These are phyloP conservation scores for Nerophis ophidion DNA, from an alignment of 2,113 vertebrate genomes.

Conservation along the genomic window DNA sequence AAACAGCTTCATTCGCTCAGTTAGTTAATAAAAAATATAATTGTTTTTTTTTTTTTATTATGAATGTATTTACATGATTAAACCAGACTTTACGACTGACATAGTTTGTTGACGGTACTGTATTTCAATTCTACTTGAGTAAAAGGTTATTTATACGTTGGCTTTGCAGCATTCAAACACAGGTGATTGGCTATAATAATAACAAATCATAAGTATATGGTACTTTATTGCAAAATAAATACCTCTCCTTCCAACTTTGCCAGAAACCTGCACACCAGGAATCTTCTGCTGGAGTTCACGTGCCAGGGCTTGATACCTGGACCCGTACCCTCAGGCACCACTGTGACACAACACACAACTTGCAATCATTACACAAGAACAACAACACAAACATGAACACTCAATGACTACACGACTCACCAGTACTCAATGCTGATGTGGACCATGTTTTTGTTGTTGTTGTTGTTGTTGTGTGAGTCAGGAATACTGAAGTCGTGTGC, in stretches of 20 bases:
- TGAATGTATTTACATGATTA: too few relatives aligned
- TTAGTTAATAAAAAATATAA: too few relatives aligned
- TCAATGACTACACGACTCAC: conserved; percentile 25
- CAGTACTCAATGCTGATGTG: conserved; percentile 41
- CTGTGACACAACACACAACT: conserved; percentile 15
- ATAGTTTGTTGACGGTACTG: too few relatives aligned
- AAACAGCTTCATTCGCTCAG: too few relatives aligned
- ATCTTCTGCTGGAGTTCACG: conserved; percentile 38
- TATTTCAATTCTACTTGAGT: too few relatives aligned
- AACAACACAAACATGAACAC: neutral
- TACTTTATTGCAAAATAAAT: neutral
- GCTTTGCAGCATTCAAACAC: too few relatives aligned
- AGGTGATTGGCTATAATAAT: neutral
- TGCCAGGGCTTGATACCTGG: neutral
- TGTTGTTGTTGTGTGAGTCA: neutral
- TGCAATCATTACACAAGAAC: neutral
- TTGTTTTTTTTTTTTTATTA: too few relatives aligned
- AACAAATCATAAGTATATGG: neutral
- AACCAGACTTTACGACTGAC: too few relatives aligned
- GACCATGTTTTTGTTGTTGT: conserved; percentile 8
- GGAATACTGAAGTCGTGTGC: neutral
- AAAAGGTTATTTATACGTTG: too few relatives aligned
- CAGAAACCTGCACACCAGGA: conserved; percentile 31
- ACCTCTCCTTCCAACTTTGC: conserved; percentile 33
- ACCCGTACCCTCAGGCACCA: conserved; percentile 46